Conservation (phyloP, 2,113 vertebrate genomes). For the Syngnathus scovelli region DNA sequence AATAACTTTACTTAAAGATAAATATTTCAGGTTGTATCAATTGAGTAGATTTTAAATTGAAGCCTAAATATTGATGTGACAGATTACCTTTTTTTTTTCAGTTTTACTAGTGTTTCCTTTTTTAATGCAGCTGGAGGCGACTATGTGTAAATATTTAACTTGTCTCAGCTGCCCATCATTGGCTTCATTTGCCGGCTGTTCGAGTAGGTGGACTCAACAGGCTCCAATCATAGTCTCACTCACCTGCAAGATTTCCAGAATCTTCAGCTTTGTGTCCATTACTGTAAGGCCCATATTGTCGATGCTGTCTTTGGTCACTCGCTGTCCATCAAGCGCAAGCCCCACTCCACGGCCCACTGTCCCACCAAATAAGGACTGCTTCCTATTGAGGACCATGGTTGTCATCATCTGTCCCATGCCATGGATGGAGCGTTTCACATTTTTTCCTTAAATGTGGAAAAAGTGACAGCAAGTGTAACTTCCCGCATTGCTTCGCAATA, state of each 20-base stretch:
- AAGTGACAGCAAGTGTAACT: not conserved
- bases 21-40: too few relatives aligned
- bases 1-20: too few relatives aligned
- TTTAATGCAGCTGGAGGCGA: not conserved
- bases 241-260: constrained; percentile 94
- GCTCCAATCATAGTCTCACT: not conserved
- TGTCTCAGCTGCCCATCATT: not conserved
- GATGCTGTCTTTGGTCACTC: constrained; percentile 78
- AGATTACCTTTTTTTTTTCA: too few relatives aligned
- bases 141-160: not conserved
- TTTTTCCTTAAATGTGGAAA: constrained; percentile 73
- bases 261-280: constrained; percentile 98
- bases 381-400: constrained; percentile 94
- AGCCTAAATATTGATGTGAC: too few relatives aligned
- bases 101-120: too few relatives aligned
- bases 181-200: not conserved
- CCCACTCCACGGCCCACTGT: constrained; percentile 57
- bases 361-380: constrained; percentile 81
- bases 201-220: not conserved
- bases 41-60: too few relatives aligned
- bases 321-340: constrained; percentile 54
- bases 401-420: constrained; percentile 97
- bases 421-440: constrained; percentile 90
- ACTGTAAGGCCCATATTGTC: constrained; percentile 89
- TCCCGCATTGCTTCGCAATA: not conserved